Conservation (phyloP, 92 coral and sea anemone genomes). For the Epizoanthus ramosus region DNA sequence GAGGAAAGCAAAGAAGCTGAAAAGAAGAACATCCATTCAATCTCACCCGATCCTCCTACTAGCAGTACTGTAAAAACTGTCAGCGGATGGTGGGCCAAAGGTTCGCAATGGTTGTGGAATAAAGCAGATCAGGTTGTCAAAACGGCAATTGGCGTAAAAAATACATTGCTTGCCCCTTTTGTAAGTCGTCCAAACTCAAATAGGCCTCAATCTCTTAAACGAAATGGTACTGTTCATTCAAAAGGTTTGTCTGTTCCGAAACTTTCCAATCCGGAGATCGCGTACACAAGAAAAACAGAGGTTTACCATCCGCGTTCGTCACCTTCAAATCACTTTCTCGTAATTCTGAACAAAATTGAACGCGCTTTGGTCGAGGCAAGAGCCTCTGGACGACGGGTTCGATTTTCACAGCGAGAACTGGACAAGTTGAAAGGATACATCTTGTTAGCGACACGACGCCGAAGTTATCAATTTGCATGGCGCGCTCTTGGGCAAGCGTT, state of each 20-base stretch:
- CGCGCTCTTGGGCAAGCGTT: slow-evolving; percentile 59
- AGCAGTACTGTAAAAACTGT: too few species aligned
- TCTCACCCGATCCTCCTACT: too few species aligned
- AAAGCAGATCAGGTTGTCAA: too few species aligned
- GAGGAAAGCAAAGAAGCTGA: not conserved
- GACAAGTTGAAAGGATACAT: slow-evolving; percentile 31
- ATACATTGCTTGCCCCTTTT: too few species aligned
- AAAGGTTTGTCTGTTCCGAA: too few species aligned
- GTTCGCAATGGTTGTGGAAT: too few species aligned
- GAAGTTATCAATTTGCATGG: slow-evolving; percentile 55
- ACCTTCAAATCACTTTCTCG: slow-evolving; percentile 80
- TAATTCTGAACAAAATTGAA: slow-evolving; percentile 79
- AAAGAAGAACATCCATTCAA: not conserved
- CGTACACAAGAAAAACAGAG: slow-evolving; percentile 44
- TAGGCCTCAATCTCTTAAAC: too few species aligned
- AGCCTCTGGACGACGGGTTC: slow-evolving; percentile 30
- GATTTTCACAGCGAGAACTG: slow-evolving; percentile 11
- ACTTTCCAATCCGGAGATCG: not conserved
- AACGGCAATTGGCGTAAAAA: too few species aligned
- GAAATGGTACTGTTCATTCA: too few species aligned
- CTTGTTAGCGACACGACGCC: slow-evolving; percentile 41
- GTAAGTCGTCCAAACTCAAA: too few species aligned
- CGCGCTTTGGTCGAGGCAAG: slow-evolving; percentile 74
- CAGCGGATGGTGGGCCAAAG: too few species aligned
- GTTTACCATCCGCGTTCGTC: slow-evolving; percentile 62